A percentile compares a stretch with the other conserved stretches of the same genome.
phyloP scores from a whole-genome alignment of 2,113 vertebrate species.

The Morone saxatilis region DNA sequence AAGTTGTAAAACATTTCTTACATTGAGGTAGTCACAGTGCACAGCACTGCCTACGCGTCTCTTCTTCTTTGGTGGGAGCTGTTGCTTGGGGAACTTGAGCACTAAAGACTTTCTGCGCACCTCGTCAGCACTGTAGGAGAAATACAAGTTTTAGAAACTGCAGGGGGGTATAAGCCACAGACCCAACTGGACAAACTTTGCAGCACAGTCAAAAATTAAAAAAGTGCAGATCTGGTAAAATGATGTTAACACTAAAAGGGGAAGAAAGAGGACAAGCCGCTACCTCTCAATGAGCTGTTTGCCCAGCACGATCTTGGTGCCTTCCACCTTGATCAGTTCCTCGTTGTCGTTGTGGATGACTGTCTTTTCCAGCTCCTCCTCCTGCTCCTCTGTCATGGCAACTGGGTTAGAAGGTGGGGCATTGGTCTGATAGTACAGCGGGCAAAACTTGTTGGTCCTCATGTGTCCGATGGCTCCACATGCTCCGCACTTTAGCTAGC shows the following conservation, averaged over 20 bases:
- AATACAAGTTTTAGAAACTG: neutral
- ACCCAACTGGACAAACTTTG: neutral
- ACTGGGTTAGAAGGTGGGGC: conserved; percentile 98
- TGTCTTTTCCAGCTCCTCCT: conserved; percentile 98
- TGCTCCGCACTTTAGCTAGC: conserved; percentile 96
- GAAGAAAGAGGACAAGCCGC: neutral
- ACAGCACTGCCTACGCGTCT: conserved; percentile 94
- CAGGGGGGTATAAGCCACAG: neutral
- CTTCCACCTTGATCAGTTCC: conserved; percentile 98
- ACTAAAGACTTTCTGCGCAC: conserved; percentile 97
- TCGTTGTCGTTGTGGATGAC: conserved; percentile 99
- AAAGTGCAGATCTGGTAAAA: no score
- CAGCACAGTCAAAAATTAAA: neutral
- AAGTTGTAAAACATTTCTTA: conserved; percentile 76
- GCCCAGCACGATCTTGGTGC: conserved; percentile 98
- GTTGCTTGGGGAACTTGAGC: conserved; percentile 98
- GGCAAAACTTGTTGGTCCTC: conserved; percentile 99
- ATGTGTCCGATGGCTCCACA: conserved; percentile 99
- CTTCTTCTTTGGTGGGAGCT: conserved; percentile 97
- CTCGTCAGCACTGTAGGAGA: conserved; percentile 91
- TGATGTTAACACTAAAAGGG: neutral
- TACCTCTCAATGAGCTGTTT: conserved; percentile 99
- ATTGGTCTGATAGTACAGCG: conserved; percentile 98
- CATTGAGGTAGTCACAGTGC: conserved; percentile 98
- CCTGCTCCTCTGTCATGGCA: conserved; percentile 99